Base-by-base conservation (phyloP, 2,888 invertebrate species). In the Glaucopsyche alexis region DNA sequence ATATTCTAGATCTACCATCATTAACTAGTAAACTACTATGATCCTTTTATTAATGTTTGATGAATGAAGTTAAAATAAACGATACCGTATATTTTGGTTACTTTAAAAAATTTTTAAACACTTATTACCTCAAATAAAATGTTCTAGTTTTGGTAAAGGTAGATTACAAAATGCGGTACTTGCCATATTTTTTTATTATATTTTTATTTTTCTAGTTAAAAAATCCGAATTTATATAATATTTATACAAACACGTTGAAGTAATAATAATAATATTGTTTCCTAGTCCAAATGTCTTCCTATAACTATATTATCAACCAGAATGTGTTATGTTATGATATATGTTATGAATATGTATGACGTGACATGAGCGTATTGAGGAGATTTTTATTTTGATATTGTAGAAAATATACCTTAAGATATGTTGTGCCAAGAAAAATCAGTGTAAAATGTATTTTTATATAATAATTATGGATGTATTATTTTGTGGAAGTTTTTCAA, bases 1-100 rank as follows among this genome's bases (percentile, higher is more conserved):
- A 38, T 72, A 38, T 72, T 45, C 49, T 72, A 49, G 66, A 72
- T 49, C 16, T 66, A 52, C 50, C 40, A 13, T 40, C n/a, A 66
- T 11, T 19, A 1, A 19, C 55, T 4, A 4, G 0, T 16, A 16
- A 52, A 52, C 9, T 49, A n/a, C 14, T 14, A 13, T 7, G 16
- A n/a, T 7, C 14, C 6, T 5, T 16, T 52, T 16, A 29, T 52
- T 3, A 52, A n/a, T 55, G 16, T 55, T 8, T 60, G 1, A 11
- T 5, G 5, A 29, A 60, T 60, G 3, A 29, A 42, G 42, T 42
- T 42, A 42, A 3, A 42, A 42, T 42, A 42, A 8, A 5, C 6
- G 42, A 42, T 6, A 7, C 42, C 29, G 29, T 29, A 29, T 42
- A 42, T 1, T 42, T 42, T 42, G 42, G 42, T 42, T 6, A 60